Conservation (phyloP, 2,113 vertebrate species). For the Origma solitaria region DNA sequence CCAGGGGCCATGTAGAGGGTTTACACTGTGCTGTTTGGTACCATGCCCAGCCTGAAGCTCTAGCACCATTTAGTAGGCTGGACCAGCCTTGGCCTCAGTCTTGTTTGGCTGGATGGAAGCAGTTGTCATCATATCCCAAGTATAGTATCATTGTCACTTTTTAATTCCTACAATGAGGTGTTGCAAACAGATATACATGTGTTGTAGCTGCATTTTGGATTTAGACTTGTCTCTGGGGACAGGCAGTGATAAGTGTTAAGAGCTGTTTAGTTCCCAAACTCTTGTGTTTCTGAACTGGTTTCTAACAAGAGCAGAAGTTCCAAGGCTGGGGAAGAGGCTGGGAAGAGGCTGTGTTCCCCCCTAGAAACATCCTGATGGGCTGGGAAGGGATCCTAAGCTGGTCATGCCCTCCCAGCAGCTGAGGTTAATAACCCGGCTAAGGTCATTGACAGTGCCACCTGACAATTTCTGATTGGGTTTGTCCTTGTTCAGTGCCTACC, state of each 20-base stretch:
- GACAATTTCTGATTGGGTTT: background rate
- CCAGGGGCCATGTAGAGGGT: background rate
- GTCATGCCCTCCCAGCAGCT: background rate
- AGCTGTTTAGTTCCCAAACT: background rate
- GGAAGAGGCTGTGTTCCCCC: background rate
- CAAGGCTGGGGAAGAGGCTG: background rate
- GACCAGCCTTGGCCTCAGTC: background rate
- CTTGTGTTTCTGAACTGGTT: background rate
- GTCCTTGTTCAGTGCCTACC: background rate
- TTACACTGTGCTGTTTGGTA: constrained; percentile 16
- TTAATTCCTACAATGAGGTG: constrained; percentile 28
- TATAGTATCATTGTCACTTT: background rate
- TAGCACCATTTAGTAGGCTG: constrained; percentile 5
- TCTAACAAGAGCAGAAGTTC: background rate
- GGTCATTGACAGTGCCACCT: background rate
- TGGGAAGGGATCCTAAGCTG: background rate
- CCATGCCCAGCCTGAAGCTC: constrained; percentile 17
- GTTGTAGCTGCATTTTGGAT: background rate
- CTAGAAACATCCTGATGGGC: background rate
- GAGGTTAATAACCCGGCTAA: background rate
- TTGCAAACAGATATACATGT: constrained; percentile 19
- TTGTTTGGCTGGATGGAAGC: constrained; percentile 1
- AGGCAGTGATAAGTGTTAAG: background rate
- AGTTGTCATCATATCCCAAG: background rate
- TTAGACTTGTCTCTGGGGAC: background rate